Base-by-base conservation (phyloP, 2,888 invertebrate species). In the Drosophila cracens region DNA sequence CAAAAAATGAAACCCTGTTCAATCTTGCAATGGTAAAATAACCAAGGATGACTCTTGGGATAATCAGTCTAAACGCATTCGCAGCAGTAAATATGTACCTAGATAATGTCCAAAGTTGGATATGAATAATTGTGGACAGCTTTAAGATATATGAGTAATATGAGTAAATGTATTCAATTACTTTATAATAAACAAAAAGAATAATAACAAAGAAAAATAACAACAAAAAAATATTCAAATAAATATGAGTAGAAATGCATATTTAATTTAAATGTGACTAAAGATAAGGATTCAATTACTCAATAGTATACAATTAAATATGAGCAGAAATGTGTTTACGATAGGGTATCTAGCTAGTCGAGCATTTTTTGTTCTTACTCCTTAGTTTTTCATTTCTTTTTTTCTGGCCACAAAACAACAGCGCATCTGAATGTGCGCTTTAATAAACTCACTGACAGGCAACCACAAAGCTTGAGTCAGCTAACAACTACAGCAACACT, bases 371-470 rank as follows among this genome's bases (percentile, higher is more conserved):
- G 33, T 60, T 36, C 31, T 34, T 65, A 68, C 31, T 62, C 18
- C 4, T 53, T 59, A 43, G 57, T 82, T 46, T 49, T 66, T 49
- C 60, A 49, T 53, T 65, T 43, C 38, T 63, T 46, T 52, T 51
- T 51, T 62, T 65, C 69, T 65, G 58, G 65, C 66, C 54, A 27
- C 54, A 54, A 27, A 36, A 27, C 25, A 60, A 57, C 57, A 69
- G 56, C 65, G 67, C 80, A 81, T 59, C 77, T 76, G 77, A 81
- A 78, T 81, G 84, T 85, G 71, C 76, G 82, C 82, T 82, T 89
- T 75, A 72, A 81, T 78, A 81, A 73, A 33, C 73, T 62, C 65
- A 72, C 77, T 76, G 49, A 81, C 78, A 75, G 68, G 66, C 74
- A 65, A 70, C 87, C 71, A 74, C 81, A 78, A 67, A 76, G 76